These are phyloP conservation scores for Aphyosemion australe DNA, from an alignment of 2,113 vertebrate genomes.

Conservation along the genomic window DNA sequence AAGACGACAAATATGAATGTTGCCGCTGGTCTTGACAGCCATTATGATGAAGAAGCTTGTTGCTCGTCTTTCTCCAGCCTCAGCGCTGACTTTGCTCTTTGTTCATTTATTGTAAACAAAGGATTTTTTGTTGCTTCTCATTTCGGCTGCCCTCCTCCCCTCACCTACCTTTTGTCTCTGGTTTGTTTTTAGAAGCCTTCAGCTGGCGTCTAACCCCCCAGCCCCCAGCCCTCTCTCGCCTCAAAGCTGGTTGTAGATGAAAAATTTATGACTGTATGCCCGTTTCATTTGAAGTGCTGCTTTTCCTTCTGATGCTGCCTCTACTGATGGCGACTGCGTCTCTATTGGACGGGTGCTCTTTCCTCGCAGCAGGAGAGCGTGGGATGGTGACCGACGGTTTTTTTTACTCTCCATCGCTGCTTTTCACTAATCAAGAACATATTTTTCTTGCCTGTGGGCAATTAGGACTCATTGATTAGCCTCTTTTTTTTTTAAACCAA, in stretches of 20 bases:
- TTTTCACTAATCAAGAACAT: conserved; percentile 53
- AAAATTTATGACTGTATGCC: conserved; percentile 82
- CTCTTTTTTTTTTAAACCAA: conserved; percentile 37
- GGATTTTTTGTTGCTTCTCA: conserved; percentile 62
- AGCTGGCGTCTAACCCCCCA: conserved; percentile 34
- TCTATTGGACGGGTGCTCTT: conserved; percentile 53
- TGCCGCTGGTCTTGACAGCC: conserved; percentile 3
- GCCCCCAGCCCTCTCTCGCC: conserved; percentile 58
- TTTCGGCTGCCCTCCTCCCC: conserved; percentile 57
- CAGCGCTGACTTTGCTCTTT: conserved; percentile 57
- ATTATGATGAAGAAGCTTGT: conserved; percentile 3
- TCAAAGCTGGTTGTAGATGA: conserved; percentile 80
- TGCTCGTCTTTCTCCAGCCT: conserved; percentile 11
- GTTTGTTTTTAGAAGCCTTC: conserved; percentile 71
- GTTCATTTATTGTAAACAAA: conserved; percentile 69
- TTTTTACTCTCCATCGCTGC: conserved; percentile 32
- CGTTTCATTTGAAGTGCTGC: conserved; percentile 79
- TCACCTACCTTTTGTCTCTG: conserved; percentile 60
- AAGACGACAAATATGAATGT: background rate
- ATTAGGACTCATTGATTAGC: conserved; percentile 55
- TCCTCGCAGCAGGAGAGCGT: conserved; percentile 56
- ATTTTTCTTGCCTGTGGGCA: conserved; percentile 39
- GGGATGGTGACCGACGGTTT: conserved; percentile 22
- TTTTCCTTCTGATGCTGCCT: conserved; percentile 73
- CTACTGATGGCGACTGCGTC: conserved; percentile 70